phyloP scores from a whole-genome alignment of 2,888 invertebrate species.

The Calliopum simillimum region DNA sequence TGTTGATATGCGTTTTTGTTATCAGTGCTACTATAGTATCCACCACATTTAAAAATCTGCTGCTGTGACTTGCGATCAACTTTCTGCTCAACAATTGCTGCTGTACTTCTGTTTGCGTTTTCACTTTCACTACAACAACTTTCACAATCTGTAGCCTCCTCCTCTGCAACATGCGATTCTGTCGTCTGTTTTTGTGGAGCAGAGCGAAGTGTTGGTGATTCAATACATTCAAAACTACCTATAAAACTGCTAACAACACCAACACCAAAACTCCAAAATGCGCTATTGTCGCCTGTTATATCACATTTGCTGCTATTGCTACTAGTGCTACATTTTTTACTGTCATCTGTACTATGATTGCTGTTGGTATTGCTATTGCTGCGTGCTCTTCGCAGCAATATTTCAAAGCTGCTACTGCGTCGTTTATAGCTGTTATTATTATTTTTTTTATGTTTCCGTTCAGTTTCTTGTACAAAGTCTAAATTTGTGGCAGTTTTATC shows the following conservation, averaged over 20 bases:
- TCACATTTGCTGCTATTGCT: conserved; percentile 63
- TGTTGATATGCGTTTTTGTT: no score
- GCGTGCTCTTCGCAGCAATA: conserved; percentile 18
- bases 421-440: neutral
- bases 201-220: conserved; percentile 31
- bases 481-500: neutral
- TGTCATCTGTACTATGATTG: conserved; percentile 51
- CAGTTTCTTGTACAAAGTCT: neutral
- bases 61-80: no score
- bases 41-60: no score
- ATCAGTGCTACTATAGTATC: no score
- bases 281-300: conserved; percentile 63
- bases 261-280: conserved; percentile 60
- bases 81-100: no score
- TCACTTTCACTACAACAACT: conserved; percentile 48
- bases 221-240: conserved; percentile 53
- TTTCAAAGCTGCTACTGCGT: conserved; percentile 7
- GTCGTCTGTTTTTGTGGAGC: neutral
- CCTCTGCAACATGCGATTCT: neutral
- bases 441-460: neutral
- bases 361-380: conserved; percentile 53
- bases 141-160: conserved; percentile 51
- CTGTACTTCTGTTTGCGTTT: conserved; percentile 39
- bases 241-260: conserved; percentile 59
- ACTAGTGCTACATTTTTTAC: conserved; percentile 56